These are phyloP conservation scores for Serripes groenlandicus DNA, from an alignment of 2,888 invertebrate species.

Conservation along the genomic window DNA sequence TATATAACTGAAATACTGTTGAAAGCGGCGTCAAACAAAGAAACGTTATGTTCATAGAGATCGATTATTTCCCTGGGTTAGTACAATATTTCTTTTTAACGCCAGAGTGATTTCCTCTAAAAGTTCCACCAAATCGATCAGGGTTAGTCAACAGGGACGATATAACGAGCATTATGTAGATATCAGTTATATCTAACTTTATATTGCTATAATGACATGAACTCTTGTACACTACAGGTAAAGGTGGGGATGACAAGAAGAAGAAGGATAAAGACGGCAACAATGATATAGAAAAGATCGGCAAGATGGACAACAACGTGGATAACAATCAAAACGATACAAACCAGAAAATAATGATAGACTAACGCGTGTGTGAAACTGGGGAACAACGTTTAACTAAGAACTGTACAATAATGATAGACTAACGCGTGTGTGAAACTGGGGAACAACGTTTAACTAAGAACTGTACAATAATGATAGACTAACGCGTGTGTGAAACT, in stretches of 20 bases:
- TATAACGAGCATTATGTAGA: too few species aligned
- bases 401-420: background rate
- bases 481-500: background rate
- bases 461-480: background rate
- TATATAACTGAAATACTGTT: too few species aligned
- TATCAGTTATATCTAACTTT: background rate
- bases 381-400: background rate
- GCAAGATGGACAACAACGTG: constrained; percentile 69
- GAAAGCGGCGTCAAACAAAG: too few species aligned
- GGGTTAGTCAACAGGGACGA: too few species aligned
- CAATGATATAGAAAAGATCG: constrained; percentile 74
- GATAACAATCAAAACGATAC: constrained; percentile 73
- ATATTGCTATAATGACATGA: background rate
- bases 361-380: constrained; percentile 39
- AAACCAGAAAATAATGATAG: constrained; percentile 79
- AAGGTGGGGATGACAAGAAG: constrained; percentile 68
- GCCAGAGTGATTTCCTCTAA: too few species aligned
- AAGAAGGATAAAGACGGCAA: constrained; percentile 71
- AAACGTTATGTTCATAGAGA: too few species aligned
- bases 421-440: background rate
- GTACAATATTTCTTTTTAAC: too few species aligned
- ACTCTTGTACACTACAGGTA: constrained; percentile 28
- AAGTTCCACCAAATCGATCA: too few species aligned
- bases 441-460: background rate
- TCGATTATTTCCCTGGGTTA: too few species aligned